phyloP scores from a whole-genome alignment of 2,113 vertebrate genomes.

The Ovis canadensis region DNA sequence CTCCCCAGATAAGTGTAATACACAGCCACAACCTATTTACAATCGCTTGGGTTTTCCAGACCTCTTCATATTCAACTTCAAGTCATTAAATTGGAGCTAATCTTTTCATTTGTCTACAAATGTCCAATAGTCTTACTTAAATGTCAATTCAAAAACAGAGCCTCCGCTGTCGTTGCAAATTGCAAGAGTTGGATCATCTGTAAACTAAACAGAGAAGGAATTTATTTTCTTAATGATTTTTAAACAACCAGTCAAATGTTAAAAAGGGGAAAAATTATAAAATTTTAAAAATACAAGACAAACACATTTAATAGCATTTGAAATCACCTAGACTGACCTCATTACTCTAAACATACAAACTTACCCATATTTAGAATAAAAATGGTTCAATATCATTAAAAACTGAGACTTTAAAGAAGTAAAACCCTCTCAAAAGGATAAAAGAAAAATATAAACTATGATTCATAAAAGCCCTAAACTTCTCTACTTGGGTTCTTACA shows the following conservation, averaged over 20 bases:
- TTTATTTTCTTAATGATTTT: constrained; percentile 49
- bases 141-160: constrained; percentile 96
- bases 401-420: constrained; percentile 7
- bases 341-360: constrained; percentile 7
- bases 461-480: background rate
- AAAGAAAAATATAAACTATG: constrained; percentile 13
- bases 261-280: background rate
- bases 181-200: constrained; percentile 95
- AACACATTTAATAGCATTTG: constrained; percentile 25
- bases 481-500: background rate
- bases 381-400: background rate
- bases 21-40: constrained; percentile 15
- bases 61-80: constrained; percentile 38
- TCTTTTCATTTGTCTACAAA: constrained; percentile 39
- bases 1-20: background rate
- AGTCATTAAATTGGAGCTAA: constrained; percentile 16
- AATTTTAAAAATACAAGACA: background rate
- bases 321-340: constrained; percentile 15
- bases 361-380: background rate
- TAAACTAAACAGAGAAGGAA: constrained; percentile 87
- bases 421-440: constrained; percentile 22
- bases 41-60: constrained; percentile 33
- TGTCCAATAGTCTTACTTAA: constrained; percentile 85
- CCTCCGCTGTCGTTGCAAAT: constrained; percentile 98
- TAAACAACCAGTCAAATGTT: background rate